Conservation (phyloP, 2,113 vertebrate species). For the Oncorhynchus tshawytscha region DNA sequence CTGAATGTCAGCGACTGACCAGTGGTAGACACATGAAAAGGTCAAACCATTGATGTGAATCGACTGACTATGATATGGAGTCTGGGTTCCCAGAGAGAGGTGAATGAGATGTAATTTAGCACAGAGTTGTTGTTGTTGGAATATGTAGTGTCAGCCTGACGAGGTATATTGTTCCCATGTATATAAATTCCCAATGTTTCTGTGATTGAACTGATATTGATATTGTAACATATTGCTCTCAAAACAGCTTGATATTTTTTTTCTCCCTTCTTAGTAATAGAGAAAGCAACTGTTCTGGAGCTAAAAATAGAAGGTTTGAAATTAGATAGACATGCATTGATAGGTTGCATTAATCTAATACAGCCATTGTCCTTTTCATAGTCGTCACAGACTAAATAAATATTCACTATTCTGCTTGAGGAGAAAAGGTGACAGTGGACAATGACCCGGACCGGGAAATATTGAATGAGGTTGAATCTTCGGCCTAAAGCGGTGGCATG, state of each 20-base stretch:
- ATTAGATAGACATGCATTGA: background rate
- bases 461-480: background rate
- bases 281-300: too few relatives aligned
- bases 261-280: too few relatives aligned
- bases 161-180: too few relatives aligned
- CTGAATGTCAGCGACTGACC: background rate
- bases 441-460: background rate
- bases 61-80: background rate
- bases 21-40: background rate
- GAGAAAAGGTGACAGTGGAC: background rate
- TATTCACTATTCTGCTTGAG: background rate
- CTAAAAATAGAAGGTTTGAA: constrained; percentile 1
- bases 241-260: too few relatives aligned
- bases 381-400: background rate
- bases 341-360: background rate
- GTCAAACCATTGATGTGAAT: background rate
- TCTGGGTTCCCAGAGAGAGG: background rate
- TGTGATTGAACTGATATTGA: too few relatives aligned
- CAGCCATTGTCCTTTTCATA: background rate
- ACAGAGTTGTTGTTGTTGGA: too few relatives aligned
- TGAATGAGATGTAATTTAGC: background rate
- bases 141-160: too few relatives aligned
- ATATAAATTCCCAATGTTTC: too few relatives aligned
- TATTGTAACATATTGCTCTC: too few relatives aligned
- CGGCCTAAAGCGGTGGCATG: background rate